Evolutionary conservation across 2,888 invertebrate genomes (phyloP), one percentile per base, ranked within the genome.

Genomic region (Crocallis elinguaria): DNA sequence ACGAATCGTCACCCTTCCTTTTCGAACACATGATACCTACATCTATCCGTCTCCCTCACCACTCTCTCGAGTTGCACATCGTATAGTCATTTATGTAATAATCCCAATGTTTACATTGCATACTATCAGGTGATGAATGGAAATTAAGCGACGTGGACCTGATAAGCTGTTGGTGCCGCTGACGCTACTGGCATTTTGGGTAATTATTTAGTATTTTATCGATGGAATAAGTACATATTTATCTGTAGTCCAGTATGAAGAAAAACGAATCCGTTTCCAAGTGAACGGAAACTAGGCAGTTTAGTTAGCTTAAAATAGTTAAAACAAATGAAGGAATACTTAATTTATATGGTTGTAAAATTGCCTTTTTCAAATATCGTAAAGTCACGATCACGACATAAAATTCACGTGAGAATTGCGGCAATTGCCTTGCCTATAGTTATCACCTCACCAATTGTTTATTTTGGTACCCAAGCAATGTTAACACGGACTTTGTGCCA

Each of bases 51-150:
- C 86, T 64, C 75, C 62, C 46, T 85, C 76, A 45, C 39, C 14
- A n/a, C 43, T 43, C 43, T 17, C 27, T 27, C 23, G 36, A 39
- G 25, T 44, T 25, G 23, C 43, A 39, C 27, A 14, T 29, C 1
- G 17, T 49, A 52, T 62, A 63, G 67, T 77, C 71, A 73, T 84
- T 82, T 81, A 83, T 85, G 77, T 82, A 84, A 85, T 46, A 80
- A 79, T 75, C 82, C 79, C 77, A 83, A 84, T 89, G 88, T 89
- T 90, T 89, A 87, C 85, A 77, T 77, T 75, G 72, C 66, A 67
- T 60, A 57, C 63, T 69, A 74, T 68, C 76, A 71, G 71, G 74
- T 76, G 75, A 73, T 70, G 70, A 69, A 73, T 74, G 62, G 60
- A 67, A 69, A 66, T 65, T 67, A 68, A 30, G 51, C 57, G 59